Conservation (phyloP, 2,113 vertebrate species). For the Eretmochelys imbricata region DNA sequence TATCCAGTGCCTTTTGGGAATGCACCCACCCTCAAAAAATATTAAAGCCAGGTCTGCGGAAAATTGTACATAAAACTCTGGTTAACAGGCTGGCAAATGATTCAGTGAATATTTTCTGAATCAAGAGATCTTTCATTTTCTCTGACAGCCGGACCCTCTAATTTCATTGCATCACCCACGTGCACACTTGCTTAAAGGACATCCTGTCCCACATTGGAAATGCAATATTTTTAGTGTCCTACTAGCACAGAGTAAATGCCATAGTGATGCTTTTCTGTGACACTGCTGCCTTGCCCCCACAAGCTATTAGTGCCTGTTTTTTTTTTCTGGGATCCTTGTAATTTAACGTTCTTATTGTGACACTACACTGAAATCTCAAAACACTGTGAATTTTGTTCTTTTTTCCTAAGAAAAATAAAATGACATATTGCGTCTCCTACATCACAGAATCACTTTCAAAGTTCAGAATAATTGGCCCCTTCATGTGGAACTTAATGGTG, state of each 20-base stretch:
- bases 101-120: slow-evolving; percentile 60
- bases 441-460: slow-evolving; percentile 15
- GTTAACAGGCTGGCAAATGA: slow-evolving; percentile 50
- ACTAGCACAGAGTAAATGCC: slow-evolving; percentile 67
- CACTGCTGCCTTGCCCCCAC: slow-evolving; percentile 52
- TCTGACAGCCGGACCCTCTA: slow-evolving; percentile 52
- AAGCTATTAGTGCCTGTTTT: not conserved
- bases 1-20: slow-evolving; percentile 34
- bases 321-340: slow-evolving; percentile 17
- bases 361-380: not conserved
- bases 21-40: not conserved
- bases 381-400: not conserved
- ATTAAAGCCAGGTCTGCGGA: slow-evolving; percentile 41
- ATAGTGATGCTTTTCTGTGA: slow-evolving; percentile 51
- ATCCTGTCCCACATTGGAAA: slow-evolving; percentile 70
- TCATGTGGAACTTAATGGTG: not conserved
- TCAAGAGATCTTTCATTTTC: slow-evolving; percentile 62
- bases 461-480: not conserved
- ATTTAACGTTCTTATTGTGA: not conserved
- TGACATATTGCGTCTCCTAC: not conserved
- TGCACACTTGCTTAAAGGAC: slow-evolving; percentile 67
- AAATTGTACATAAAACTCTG: slow-evolving; percentile 25
- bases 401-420: not conserved
- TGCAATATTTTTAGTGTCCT: slow-evolving; percentile 73
- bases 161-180: slow-evolving; percentile 69